A percentile compares a stretch with the other conserved stretches of the same genome.
phyloP scores from a whole-genome alignment of 2,888 invertebrate genomes.

The Mythimna loreyi region DNA sequence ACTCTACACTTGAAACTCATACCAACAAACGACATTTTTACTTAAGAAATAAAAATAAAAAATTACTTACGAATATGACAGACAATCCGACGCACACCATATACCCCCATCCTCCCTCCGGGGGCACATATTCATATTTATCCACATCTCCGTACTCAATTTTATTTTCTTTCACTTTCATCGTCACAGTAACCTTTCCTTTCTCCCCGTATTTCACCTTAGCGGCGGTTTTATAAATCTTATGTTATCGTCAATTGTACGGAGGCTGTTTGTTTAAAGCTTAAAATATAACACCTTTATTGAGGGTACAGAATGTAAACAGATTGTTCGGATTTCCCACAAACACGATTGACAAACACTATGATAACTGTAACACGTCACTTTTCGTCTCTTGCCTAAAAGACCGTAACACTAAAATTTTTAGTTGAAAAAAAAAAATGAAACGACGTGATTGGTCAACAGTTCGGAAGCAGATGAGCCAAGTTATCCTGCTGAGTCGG shows the following conservation, averaged over 20 bases:
- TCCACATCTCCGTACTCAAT: constrained; percentile 77
- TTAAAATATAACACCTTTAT: constrained; percentile 80
- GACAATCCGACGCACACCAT: constrained; percentile 92
- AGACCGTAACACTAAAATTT: constrained; percentile 7
- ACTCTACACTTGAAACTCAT: neutral
- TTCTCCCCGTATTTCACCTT: constrained; percentile 62
- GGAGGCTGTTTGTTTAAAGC: constrained; percentile 77
- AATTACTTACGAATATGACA: constrained; percentile 92
- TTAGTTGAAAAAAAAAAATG: neutral
- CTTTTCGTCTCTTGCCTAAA: constrained; percentile 31
- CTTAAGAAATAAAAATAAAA: constrained; percentile 16
- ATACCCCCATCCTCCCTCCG: constrained; percentile 94
- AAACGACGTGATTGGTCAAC: constrained; percentile 65
- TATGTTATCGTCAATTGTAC: constrained; percentile 74
- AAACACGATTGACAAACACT: constrained; percentile 79
- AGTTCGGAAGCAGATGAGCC: constrained; percentile 69
- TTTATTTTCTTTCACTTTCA: constrained; percentile 76
- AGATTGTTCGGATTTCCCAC: constrained; percentile 84
- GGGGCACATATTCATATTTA: constrained; percentile 87
- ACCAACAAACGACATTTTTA: too few relatives aligned
- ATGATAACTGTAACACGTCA: constrained; percentile 56
- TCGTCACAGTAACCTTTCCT: constrained; percentile 63
- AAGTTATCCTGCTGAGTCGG: constrained; percentile 56
- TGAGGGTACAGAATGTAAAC: constrained; percentile 78
- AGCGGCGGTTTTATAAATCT: constrained; percentile 80